Conservation (phyloP, 2,797 vertebrate genomes). For the Diceros bicornis region DNA sequence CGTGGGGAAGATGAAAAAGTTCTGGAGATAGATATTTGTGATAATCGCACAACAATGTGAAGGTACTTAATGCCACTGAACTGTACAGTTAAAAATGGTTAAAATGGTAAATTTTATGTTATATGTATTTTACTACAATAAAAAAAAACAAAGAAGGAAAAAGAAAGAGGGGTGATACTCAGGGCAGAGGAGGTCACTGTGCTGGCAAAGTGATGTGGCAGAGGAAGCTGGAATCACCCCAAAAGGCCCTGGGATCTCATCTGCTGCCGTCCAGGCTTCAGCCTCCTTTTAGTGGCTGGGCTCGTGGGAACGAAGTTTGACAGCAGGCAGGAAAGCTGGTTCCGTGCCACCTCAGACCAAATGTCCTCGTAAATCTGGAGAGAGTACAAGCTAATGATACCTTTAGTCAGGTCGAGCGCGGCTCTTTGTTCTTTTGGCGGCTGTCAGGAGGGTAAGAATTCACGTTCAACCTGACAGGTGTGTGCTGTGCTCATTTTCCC, state of each 20-base stretch:
- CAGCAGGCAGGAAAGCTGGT: rapidly evolving
- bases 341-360: rapidly evolving
- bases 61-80: background rate
- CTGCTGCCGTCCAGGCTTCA: background rate
- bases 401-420: background rate
- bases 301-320: conserved; percentile 56
- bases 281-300: background rate
- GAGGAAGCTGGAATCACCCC: background rate
- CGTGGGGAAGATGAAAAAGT: background rate
- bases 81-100: background rate
- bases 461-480: background rate
- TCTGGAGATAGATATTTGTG: background rate
- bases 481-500: background rate
- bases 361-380: background rate
- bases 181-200: background rate
- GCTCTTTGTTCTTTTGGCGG: conserved; percentile 12
- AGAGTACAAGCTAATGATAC: background rate
- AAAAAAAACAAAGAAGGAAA: background rate
- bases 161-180: background rate
- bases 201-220: background rate
- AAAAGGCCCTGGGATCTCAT: conserved; percentile 45
- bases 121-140: background rate
- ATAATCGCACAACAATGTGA: background rate
- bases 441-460: background rate
- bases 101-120: background rate